Base-by-base conservation (phyloP, 2,888 invertebrate species). In the Ornithoptera priamus region DNA sequence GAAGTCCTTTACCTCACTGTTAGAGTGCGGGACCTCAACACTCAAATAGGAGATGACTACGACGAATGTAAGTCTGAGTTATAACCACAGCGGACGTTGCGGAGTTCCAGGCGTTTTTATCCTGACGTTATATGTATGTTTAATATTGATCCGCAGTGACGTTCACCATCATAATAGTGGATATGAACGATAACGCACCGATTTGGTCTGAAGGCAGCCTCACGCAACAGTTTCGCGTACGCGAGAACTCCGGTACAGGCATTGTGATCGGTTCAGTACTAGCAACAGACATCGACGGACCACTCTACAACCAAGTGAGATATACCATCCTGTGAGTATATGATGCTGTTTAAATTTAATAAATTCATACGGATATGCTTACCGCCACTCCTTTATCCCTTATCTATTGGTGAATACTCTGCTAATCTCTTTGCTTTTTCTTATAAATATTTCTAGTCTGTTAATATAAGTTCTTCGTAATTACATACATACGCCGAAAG, bases 171-270 rank as follows among this genome's bases (percentile, higher is more conserved):
- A 91, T 90, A 2, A 94, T 96, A 71, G 83, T 88, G 18, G 95
- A 95, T 79, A 87, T 94, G 78, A 95, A 95, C 78, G 95, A 96
- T 83, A 94, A 95, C 80, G 71, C 85, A 2, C 96, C 96, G 3
- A 73, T 86, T 63, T 95, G 95, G 89, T 82, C 83, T 0, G 73
- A 78, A 0, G 89, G 89, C 0, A 89, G 93, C 2, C 78, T 93
- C 62, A 76, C 75, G 1, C 89, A 91, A 72, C 68, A 71, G 62
- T 84, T 90, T 76, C 77, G 87, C 50, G 94, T 95, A 4, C 84
- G 91, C 1, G 95, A 95, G 84, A 86, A 89, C 77, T 90, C 94
- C 0, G 81, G 78, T 20, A 73, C 75, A 8, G 88, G 84, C 17
- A 88, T 89, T 1, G 82, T 93, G 53, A 93, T 95, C 69, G 95